A percentile compares a stretch with the other conserved stretches of the same genome.
Evolutionary conservation across 2,888 invertebrate species (phyloP).

Genomic region (Calliopum simillimum): DNA sequence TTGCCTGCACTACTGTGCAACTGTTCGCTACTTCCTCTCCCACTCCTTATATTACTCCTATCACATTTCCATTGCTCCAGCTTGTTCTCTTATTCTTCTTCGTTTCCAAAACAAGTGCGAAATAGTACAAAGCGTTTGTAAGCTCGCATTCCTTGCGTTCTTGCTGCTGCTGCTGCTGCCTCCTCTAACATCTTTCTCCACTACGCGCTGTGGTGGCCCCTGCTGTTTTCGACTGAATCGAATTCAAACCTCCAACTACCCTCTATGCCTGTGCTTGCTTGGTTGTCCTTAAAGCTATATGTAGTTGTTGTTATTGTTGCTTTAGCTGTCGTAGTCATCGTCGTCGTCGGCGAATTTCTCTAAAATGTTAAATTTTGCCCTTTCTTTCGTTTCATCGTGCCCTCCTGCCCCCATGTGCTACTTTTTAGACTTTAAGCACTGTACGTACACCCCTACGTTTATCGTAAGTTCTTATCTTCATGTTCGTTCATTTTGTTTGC

Average conservation of each 20-base stretch:
- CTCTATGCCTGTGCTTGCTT: slow-evolving; percentile 17
- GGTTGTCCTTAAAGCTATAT: slow-evolving; percentile 10
- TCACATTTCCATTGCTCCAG: slow-evolving; percentile 3
- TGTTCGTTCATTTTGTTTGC: slow-evolving; percentile 50
- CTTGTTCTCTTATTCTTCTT: slow-evolving; percentile 11
- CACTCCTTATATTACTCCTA: too few relatives aligned
- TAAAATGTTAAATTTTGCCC: slow-evolving; percentile 61
- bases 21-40: too few relatives aligned
- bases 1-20: too few relatives aligned
- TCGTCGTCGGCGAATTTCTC: slow-evolving; percentile 50
- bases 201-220: too few relatives aligned
- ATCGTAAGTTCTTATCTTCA: slow-evolving; percentile 54
- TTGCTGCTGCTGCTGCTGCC: background rate
- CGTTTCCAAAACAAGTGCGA: slow-evolving; percentile 20
- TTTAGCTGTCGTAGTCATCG: slow-evolving; percentile 21
- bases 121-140: slow-evolving; percentile 28
- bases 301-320: slow-evolving; percentile 20
- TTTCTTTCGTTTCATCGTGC: slow-evolving; percentile 27
- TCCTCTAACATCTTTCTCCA: too few relatives aligned
- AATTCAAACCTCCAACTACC: slow-evolving; percentile 14
- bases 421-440: background rate
- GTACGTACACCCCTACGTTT: slow-evolving; percentile 13
- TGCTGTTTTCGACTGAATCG: too few relatives aligned
- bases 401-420: slow-evolving; percentile 16
- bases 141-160: slow-evolving; percentile 10